Evolutionary conservation across 2,797 vertebrate species (phyloP).

Genomic region (Tangara arthus): DNA sequence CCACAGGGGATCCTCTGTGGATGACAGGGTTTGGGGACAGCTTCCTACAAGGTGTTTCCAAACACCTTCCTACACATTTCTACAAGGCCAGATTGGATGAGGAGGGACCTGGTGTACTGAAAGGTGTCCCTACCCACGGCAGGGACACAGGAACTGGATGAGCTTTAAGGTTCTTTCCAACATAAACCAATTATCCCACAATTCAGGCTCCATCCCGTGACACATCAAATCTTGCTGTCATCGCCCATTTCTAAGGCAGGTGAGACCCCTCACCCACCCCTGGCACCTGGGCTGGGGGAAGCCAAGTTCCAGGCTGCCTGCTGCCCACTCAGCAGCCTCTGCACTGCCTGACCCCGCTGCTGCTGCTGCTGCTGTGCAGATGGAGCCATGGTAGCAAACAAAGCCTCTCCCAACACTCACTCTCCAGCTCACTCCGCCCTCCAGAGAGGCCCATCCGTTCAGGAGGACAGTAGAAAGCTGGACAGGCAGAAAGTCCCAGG

Average conservation of each 20-base stretch:
- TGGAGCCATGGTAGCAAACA: neutral
- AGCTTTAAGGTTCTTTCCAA: neutral
- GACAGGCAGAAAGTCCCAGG: neutral
- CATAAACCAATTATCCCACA: neutral
- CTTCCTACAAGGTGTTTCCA: neutral
- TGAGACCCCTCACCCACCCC: neutral
- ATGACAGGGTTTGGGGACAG: neutral
- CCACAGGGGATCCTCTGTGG: fast-evolving
- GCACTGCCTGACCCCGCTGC: neutral
- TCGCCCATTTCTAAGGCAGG: neutral
- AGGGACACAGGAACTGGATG: neutral
- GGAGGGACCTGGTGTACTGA: neutral
- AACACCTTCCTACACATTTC: neutral
- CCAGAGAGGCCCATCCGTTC: neutral
- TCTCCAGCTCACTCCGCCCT: neutral
- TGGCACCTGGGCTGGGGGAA: fast-evolving
- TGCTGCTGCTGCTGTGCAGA: neutral
- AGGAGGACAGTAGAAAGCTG: neutral
- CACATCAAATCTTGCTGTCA: neutral
- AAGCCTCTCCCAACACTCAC: neutral
- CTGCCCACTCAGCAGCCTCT: neutral
- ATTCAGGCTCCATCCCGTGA: neutral
- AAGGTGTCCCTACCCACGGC: neutral
- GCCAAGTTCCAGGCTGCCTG: neutral
- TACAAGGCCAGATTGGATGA: neutral